Conservation (phyloP, 2,888 invertebrate species). For the Onchidella celtica region DNA sequence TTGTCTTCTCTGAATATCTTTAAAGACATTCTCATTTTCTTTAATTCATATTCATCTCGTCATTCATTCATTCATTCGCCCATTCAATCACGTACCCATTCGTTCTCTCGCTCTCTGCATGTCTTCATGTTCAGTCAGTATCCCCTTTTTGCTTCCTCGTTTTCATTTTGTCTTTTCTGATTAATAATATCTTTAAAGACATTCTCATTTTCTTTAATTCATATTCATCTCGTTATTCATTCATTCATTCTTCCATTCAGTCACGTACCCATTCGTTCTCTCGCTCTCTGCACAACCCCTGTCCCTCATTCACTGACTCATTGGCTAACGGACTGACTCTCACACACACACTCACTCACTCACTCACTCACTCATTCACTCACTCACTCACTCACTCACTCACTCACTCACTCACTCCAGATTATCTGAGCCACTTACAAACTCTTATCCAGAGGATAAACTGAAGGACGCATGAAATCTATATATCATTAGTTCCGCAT, state of each 20-base stretch:
- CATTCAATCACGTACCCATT: neutral
- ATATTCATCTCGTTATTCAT: neutral
- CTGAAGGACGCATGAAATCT: no score
- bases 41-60: neutral
- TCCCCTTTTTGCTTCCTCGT: neutral
- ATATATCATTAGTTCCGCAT: no score
- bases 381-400: neutral
- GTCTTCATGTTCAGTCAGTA: neutral
- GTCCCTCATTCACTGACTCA: neutral
- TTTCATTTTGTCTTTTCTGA: neutral
- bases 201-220: neutral
- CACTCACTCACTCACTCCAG: neutral
- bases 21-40: no score
- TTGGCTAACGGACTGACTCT: no score
- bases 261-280: neutral
- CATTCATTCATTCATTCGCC: neutral
- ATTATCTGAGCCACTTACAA: neutral
- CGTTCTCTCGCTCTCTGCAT: neutral
- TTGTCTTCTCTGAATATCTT: no score
- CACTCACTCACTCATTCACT: no score
- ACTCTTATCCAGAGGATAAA: no score
- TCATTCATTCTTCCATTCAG: slow-evolving; percentile 5
- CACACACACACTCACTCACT: neutral
- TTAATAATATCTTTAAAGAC: no score
- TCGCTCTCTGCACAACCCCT: neutral